Percentiles rank a stretch among this genome's conserved stretches.
phyloP scores from a whole-genome alignment of 35 echinoderm and acorn worm species.

The Amphiura filiformis region DNA sequence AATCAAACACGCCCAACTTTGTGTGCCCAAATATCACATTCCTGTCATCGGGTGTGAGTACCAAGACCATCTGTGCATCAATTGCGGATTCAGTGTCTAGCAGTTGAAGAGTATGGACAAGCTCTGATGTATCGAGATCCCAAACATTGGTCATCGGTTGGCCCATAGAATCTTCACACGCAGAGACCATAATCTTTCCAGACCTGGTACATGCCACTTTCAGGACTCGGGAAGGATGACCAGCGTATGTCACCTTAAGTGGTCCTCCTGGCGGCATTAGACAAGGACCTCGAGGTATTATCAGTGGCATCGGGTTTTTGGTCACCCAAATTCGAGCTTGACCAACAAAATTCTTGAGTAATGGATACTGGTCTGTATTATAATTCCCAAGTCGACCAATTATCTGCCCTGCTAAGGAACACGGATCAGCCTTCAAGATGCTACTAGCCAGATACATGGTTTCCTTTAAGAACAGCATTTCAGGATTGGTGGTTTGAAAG shows the following conservation, averaged over 20 bases:
- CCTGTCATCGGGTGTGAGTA: conserved; percentile 1
- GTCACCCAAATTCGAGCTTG: conserved; percentile 46
- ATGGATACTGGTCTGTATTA: conserved; percentile 18
- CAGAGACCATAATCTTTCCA: conserved; percentile 50
- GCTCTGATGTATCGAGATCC: conserved; percentile 58
- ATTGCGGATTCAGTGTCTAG: background rate
- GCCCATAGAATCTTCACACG: conserved; percentile 42
- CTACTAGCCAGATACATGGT: conserved; percentile 64
- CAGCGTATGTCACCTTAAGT: conserved; percentile 61
- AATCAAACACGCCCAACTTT: conserved; percentile 47
- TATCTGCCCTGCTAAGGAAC: conserved; percentile 62
- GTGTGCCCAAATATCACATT: conserved; percentile 59
- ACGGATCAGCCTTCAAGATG: conserved; percentile 67
- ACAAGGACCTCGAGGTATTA: conserved; percentile 61
- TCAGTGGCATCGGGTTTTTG: conserved; percentile 32
- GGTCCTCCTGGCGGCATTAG: conserved; percentile 87
- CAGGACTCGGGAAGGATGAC: conserved; percentile 57
- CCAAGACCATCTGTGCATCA: conserved; percentile 12
- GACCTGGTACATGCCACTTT: conserved; percentile 23
- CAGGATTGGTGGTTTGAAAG: conserved; percentile 39
- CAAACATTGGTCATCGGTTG: conserved; percentile 69
- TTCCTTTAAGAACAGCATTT: conserved; percentile 49
- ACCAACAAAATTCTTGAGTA: conserved; percentile 23
- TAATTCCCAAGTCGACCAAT: conserved; percentile 58
- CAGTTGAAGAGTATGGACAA: conserved; percentile 55